These are phyloP conservation scores for Cricetomys ansorgei DNA, from an alignment of 2,113 vertebrate genomes.

Conservation along the genomic window DNA sequence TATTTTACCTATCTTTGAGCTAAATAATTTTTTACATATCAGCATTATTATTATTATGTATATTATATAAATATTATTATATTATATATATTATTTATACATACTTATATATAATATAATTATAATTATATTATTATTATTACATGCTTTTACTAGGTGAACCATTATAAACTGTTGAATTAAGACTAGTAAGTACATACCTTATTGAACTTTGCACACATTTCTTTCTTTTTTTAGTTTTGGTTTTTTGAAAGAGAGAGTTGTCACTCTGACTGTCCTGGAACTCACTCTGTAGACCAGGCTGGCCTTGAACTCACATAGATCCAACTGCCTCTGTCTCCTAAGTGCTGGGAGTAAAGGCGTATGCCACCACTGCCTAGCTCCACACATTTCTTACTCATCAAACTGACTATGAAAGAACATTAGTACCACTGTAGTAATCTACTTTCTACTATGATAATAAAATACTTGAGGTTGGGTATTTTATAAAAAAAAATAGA, in stretches of 20 bases:
- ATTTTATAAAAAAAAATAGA: background rate
- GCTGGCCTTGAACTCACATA: too few species aligned
- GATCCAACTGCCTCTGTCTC: too few species aligned
- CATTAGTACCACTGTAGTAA: background rate
- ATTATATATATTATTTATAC: too few species aligned
- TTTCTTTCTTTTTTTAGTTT: too few species aligned
- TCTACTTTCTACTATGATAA: background rate
- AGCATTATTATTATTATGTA: constrained; percentile 1
- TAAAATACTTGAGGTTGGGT: background rate
- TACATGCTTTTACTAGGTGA: background rate
- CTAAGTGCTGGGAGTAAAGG: too few species aligned
- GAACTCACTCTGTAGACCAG: too few species aligned
- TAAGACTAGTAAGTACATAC: background rate
- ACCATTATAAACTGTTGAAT: background rate
- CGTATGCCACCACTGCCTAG: too few species aligned
- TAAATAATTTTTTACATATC: constrained; percentile 13
- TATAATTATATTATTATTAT: too few species aligned
- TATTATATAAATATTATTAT: too few species aligned
- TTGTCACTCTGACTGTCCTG: too few species aligned
- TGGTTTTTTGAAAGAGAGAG: too few species aligned
- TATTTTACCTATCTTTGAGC: background rate
- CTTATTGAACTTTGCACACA: background rate
- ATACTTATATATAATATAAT: too few species aligned
- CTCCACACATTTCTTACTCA: background rate
- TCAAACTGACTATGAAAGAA: background rate